A percentile compares a stretch with the other conserved stretches of the same genome.
These are phyloP conservation scores for Pararge aegeria DNA, from an alignment of 1,140 invertebrate genomes.

Conservation along the genomic window DNA sequence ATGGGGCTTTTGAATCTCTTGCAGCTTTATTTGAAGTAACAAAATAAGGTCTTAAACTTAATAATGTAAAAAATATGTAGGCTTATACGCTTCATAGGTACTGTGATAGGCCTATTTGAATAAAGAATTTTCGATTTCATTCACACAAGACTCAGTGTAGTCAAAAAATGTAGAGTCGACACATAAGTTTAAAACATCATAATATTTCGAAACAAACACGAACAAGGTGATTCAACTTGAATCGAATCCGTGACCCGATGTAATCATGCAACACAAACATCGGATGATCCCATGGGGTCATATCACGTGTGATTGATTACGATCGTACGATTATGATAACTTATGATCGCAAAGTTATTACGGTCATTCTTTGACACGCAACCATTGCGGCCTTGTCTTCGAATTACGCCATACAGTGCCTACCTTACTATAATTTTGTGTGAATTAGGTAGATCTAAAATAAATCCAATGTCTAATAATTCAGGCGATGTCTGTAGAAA, in stretches of 20 bases:
- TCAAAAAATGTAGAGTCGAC: no score
- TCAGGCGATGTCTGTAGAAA: no score
- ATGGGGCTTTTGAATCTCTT: no score
- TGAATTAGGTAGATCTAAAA: no score
- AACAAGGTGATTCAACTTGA: constrained; percentile 1
- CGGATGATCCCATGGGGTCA: constrained; percentile 19
- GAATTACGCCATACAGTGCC: constrained; percentile 2
- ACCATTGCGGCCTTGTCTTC: constrained; percentile 10
- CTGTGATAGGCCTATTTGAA: no score
- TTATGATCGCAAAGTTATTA: constrained; percentile 10
- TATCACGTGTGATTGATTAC: constrained; percentile 22
- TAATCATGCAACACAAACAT: constrained; percentile 16
- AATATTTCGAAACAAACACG: constrained; percentile 11
- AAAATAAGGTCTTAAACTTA: no score
- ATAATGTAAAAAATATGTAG: no score
- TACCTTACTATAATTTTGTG: background rate
- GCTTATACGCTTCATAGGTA: no score
- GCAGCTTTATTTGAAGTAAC: no score
- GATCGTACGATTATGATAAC: constrained; percentile 10
- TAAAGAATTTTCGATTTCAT: no score
- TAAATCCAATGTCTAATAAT: no score
- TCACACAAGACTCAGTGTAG: no score
- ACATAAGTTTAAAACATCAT: background rate
- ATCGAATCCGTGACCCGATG: constrained; percentile 17
- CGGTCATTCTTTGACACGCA: constrained; percentile 19